Evolutionary conservation across 1,140 invertebrate species (phyloP).

Genomic region (Nomia melanderi): DNA sequence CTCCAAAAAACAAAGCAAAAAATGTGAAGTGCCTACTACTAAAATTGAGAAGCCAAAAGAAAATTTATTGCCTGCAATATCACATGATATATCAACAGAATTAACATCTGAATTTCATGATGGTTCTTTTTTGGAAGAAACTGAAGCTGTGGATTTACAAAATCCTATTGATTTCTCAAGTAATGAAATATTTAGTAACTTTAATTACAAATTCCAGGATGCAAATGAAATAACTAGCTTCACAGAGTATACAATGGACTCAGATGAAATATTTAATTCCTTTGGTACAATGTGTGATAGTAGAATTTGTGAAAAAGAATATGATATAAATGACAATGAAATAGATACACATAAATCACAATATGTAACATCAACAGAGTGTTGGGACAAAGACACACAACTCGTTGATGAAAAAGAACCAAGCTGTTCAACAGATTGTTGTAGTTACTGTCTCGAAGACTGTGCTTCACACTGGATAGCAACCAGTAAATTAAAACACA

Average conservation of each 20-base stretch:
- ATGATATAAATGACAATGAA: conserved; percentile 29
- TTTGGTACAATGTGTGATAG: not conserved
- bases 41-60: not conserved
- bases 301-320: not conserved
- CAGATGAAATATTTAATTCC: not conserved
- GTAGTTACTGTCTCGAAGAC: not conserved
- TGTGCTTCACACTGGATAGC: not conserved
- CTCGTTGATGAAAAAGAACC: not conserved
- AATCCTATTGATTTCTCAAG: conserved; percentile 25
- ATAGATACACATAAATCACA: conserved; percentile 3
- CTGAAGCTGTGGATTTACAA: not conserved
- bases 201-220: not conserved
- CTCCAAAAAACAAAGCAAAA: conserved; percentile 9
- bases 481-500: not conserved
- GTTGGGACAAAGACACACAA: not conserved
- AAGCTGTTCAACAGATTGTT: not conserved
- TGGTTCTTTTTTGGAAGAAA: not conserved
- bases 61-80: not conserved
- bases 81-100: not conserved
- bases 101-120: not conserved
- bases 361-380: not conserved
- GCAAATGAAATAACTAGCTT: not conserved
- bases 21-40: not conserved
- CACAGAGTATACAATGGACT: not conserved
- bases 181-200: conserved; percentile 30